phyloP scores from a whole-genome alignment of 1,140 invertebrate species.

The Drosophila gunungcola region DNA sequence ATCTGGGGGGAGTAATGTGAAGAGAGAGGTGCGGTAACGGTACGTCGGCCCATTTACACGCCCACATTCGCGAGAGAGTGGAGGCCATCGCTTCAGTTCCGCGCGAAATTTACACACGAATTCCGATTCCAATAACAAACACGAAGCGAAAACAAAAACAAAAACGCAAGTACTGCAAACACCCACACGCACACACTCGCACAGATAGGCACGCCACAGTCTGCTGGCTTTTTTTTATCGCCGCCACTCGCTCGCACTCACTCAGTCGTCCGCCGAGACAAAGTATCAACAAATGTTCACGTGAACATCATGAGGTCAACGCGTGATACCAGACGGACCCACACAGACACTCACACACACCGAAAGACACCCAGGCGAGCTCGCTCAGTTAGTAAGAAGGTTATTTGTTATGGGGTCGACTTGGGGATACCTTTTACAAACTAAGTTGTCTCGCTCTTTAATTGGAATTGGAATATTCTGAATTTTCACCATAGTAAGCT shows the following conservation, averaged over 20 bases:
- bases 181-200: slow-evolving; percentile 40
- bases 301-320: slow-evolving; percentile 84
- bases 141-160: slow-evolving; percentile 43
- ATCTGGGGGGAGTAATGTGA: background rate
- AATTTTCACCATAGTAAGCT: background rate
- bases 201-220: slow-evolving; percentile 62
- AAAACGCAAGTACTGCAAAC: slow-evolving; percentile 66
- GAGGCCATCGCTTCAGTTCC: slow-evolving; percentile 71
- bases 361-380: slow-evolving; percentile 22
- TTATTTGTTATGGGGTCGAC: slow-evolving; percentile 16
- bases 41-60: slow-evolving; percentile 61
- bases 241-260: slow-evolving; percentile 16
- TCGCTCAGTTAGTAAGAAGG: slow-evolving; percentile 47
- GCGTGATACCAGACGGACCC: slow-evolving; percentile 79
- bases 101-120: slow-evolving; percentile 68
- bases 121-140: slow-evolving; percentile 76
- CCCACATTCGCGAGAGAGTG: slow-evolving; percentile 48
- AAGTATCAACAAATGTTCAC: slow-evolving; percentile 81
- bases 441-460: background rate
- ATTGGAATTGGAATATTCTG: background rate
- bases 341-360: slow-evolving; percentile 43
- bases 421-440: slow-evolving; percentile 4
- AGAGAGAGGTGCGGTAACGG: slow-evolving; percentile 37
- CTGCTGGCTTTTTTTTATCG: slow-evolving; percentile 36
- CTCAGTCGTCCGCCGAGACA: slow-evolving; percentile 20